phyloP scores from a whole-genome alignment of 2,797 vertebrate genomes.

The Hapalemur alaotrensis region DNA sequence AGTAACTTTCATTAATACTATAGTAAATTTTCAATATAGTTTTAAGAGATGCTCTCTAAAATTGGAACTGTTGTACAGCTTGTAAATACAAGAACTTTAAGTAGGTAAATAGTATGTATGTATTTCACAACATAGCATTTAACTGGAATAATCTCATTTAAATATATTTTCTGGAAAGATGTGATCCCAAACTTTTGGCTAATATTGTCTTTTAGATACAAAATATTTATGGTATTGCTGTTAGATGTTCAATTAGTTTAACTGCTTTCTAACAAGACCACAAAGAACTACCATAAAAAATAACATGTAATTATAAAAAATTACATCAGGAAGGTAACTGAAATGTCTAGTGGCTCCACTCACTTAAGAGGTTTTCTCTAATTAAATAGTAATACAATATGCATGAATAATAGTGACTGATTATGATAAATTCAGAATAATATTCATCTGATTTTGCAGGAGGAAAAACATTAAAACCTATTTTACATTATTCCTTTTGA shows the following conservation, averaged over 20 bases:
- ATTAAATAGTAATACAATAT: neutral
- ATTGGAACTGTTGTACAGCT: neutral
- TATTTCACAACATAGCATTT: neutral
- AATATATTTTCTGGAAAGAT: neutral
- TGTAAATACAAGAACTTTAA: neutral
- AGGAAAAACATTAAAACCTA: neutral
- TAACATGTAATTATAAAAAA: neutral
- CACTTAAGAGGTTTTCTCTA: neutral
- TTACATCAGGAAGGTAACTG: neutral
- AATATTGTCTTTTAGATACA: neutral
- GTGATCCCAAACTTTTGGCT: neutral
- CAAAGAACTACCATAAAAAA: neutral
- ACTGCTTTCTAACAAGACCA: conserved; percentile 12
- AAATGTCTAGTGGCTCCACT: neutral
- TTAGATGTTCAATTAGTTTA: neutral
- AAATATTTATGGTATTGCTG: neutral
- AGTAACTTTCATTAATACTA: neutral
- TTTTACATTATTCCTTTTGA: neutral
- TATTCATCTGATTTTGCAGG: neutral
- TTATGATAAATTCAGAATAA: neutral
- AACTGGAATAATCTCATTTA: neutral
- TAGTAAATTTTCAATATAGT: neutral
- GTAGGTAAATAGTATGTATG: fast-evolving
- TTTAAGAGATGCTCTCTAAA: neutral
- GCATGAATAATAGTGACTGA: neutral